Evolutionary conservation across 2,888 invertebrate genomes (phyloP), one percentile per base, ranked within the genome.

Genomic region (Clistopyga incitator): DNA sequence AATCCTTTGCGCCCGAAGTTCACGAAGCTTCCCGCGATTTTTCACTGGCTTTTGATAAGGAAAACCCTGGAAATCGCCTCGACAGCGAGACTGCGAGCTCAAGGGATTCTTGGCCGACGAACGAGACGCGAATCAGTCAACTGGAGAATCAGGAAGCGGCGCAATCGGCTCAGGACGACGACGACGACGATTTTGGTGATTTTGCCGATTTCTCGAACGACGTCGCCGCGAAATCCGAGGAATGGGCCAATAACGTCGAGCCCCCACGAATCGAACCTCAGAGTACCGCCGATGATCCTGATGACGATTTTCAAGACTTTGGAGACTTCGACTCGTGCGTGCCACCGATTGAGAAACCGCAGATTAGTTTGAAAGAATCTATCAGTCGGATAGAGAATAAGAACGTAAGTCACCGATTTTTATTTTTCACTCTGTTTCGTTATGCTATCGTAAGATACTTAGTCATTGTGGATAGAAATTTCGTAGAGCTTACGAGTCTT

Each of bases 271-370:
- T 65, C 38, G 54, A 45, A 47, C 70, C 76, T 78, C 68, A 85
- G 59, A 34, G 75, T 20, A 25, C 15, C 67, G 20, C 52, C 23
- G 65, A 71, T 29, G 45, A 76, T 3, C 78, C 86, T 2, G 88
- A 92, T 84, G 94, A 94, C 88, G 94, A 94, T 87, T 94, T 92
- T 59, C 92, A 88, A 15, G 92, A 93, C 81, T 92, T 95, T 93
- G 94, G 93, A 88, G 94, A 95, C 85, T 95, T 95, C 87, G 93
- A 94, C 89, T 93, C 93, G 88, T 92, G 91, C 18, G 89, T 86
- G 82, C 72, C 87, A 20, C 81, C 82, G 85, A 86, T 91, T 84
- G 88, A 89, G 54, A 84, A 80, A 70, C 85, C 88, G 23, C 85
- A 88, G 52, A 85, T 90, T 87, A 89, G 87, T 88, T 87, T 91